A percentile compares a stretch with the other conserved stretches of the same genome.
Conservation (phyloP, 2,888 invertebrate genomes). For the Microctonus brassicae region DNA sequence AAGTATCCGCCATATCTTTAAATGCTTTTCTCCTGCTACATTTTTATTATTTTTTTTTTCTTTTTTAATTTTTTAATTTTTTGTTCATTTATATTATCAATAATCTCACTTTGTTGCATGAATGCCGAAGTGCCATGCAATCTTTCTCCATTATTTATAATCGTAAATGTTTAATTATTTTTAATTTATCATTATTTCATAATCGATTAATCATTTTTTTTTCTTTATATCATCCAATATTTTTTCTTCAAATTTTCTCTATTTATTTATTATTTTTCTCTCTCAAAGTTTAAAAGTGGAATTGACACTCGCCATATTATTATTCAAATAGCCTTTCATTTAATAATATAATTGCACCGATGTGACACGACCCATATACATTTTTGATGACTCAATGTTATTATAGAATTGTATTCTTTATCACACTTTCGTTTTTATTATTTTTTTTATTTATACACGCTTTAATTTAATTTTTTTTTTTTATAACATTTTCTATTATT, state of each 20-base stretch:
- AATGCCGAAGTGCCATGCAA: slow-evolving; percentile 63
- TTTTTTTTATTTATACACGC: slow-evolving; percentile 20
- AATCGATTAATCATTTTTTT: slow-evolving; percentile 40
- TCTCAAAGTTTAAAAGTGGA: slow-evolving; percentile 66
- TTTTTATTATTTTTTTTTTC: slow-evolving; percentile 45
- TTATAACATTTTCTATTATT: slow-evolving; percentile 36
- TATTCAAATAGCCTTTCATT: slow-evolving; percentile 66
- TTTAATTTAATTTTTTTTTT: slow-evolving; percentile 8
- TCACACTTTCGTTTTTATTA: slow-evolving; percentile 42
- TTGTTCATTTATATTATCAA: slow-evolving; percentile 69
- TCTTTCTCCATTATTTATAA: slow-evolving; percentile 47
- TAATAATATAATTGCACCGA: slow-evolving; percentile 64
- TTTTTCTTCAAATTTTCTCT: slow-evolving; percentile 43
- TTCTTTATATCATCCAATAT: slow-evolving; percentile 45
- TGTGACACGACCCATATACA: slow-evolving; percentile 60
- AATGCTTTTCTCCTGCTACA: slow-evolving; percentile 51
- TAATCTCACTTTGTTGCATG: slow-evolving; percentile 74
- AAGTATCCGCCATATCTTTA: slow-evolving; percentile 62
- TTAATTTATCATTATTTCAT: slow-evolving; percentile 52
- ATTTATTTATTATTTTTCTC: slow-evolving; percentile 42
- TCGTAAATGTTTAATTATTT: slow-evolving; percentile 46
- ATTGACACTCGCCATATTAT: slow-evolving; percentile 70
- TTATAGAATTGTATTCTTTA: slow-evolving; percentile 44
- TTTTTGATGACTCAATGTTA: slow-evolving; percentile 52
- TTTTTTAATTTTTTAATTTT: slow-evolving; percentile 52